These are phyloP conservation scores for Myrmophylax atrothorax DNA, from an alignment of 2,113 vertebrate genomes.

Conservation along the genomic window DNA sequence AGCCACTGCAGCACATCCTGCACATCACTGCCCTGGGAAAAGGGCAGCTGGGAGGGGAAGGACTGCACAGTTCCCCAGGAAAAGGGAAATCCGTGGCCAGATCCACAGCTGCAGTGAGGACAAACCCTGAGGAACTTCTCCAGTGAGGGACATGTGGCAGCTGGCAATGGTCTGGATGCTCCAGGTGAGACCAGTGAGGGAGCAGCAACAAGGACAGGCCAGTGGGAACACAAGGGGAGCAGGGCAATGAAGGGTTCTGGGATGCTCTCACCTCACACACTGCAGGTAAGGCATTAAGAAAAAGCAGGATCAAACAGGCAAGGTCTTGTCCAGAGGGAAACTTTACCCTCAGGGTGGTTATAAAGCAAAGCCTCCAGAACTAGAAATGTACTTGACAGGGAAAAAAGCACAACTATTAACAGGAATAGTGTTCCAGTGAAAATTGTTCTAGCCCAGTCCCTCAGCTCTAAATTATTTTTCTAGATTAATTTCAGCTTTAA, in stretches of 20 bases:
- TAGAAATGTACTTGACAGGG: background rate
- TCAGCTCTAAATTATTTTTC: background rate
- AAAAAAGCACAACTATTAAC: background rate
- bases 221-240: background rate
- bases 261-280: background rate
- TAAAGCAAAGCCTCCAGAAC: background rate
- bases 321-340: rapidly evolving
- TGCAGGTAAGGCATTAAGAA: rapidly evolving
- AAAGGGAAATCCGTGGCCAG: background rate
- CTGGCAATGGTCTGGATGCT: rapidly evolving
- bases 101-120: background rate
- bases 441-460: background rate
- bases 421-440: background rate
- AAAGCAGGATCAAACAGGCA: background rate
- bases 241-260: background rate
- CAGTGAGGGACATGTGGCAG: background rate
- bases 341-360: too few relatives aligned
- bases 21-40: background rate
- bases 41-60: background rate
- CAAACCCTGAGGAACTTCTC: background rate
- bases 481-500: background rate
- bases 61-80: background rate
- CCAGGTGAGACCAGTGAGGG: rapidly evolving
- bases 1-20: background rate
- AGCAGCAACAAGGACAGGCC: background rate